A percentile compares a stretch with the other conserved stretches of the same genome.
These are phyloP conservation scores for Plebejus anna DNA, from an alignment of 2,888 invertebrate species.

Conservation along the genomic window DNA sequence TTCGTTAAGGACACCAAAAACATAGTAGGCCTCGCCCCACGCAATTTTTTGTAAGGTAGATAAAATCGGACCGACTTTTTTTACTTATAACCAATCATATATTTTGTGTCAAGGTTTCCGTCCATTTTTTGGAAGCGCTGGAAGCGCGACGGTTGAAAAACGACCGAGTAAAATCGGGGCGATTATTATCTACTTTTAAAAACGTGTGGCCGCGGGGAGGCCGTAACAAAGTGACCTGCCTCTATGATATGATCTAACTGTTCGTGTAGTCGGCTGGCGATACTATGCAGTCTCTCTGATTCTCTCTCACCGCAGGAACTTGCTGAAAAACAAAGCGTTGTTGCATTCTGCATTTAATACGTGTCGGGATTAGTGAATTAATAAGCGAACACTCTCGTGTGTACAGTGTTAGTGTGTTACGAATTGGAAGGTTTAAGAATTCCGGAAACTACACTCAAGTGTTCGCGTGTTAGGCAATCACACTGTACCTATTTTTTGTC, in stretches of 20 bases:
- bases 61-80: constrained; percentile 3
- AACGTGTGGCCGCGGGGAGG: background rate
- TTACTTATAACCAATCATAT: constrained; percentile 1
- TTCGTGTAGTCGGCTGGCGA: constrained; percentile 96
- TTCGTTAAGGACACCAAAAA: constrained; percentile 25
- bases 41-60: background rate
- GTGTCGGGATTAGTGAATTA: constrained; percentile 33
- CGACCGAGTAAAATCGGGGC: background rate
- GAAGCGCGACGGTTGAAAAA: constrained; percentile 9
- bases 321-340: constrained; percentile 52
- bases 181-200: constrained; percentile 8
- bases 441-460: constrained; percentile 42
- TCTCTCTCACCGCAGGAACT: constrained; percentile 82
- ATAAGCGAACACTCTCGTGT: constrained; percentile 45
- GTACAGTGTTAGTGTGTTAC: constrained; percentile 17
- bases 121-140: background rate
- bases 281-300: constrained; percentile 94
- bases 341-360: constrained; percentile 34
- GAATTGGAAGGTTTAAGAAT: background rate
- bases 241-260: constrained; percentile 99
- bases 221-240: constrained; percentile 72
- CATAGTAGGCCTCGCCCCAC: background rate
- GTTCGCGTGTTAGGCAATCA: constrained; percentile 46
- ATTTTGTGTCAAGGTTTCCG: background rate
- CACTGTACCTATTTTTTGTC: constrained; percentile 62